phyloP scores from a whole-genome alignment of 2,888 invertebrate species.

The Campoplex capitator region DNA sequence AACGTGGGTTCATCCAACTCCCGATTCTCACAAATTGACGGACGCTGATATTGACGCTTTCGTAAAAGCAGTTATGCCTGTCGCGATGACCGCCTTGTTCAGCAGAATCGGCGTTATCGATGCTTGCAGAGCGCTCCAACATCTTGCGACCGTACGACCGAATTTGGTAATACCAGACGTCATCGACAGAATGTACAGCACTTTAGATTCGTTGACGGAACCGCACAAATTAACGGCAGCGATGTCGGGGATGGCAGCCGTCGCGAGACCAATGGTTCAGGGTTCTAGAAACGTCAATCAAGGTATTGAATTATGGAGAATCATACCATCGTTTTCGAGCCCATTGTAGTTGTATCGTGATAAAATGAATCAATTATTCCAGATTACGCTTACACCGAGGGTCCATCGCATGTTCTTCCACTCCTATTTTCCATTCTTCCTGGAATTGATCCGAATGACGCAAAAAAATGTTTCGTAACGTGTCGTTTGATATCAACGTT shows the following conservation, averaged over 20 bases:
- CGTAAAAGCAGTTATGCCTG: constrained; percentile 91
- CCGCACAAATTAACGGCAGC: constrained; percentile 93
- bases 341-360: not conserved
- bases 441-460: constrained; percentile 96
- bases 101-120: constrained; percentile 89
- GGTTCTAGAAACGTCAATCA: constrained; percentile 81
- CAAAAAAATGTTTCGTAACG: constrained; percentile 90
- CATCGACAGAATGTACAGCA: constrained; percentile 91
- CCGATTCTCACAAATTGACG: constrained; percentile 89
- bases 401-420: constrained; percentile 92
- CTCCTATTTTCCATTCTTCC: constrained; percentile 92
- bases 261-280: constrained; percentile 88
- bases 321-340: not conserved
- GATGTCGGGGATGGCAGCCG: constrained; percentile 89
- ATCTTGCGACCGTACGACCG: constrained; percentile 92
- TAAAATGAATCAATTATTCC: not conserved
- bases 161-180: constrained; percentile 93
- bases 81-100: constrained; percentile 92
- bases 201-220: constrained; percentile 94
- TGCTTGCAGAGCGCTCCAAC: constrained; percentile 89
- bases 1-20: constrained; percentile 90
- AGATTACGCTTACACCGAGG: constrained; percentile 88
- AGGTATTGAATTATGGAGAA: constrained; percentile 69
- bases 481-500: constrained; percentile 92
- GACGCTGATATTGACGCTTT: constrained; percentile 93